Percentiles rank a stretch among this genome's conserved stretches.
These are phyloP conservation scores for Antennarius striatus DNA, from an alignment of 2,113 vertebrate genomes.

Conservation along the genomic window DNA sequence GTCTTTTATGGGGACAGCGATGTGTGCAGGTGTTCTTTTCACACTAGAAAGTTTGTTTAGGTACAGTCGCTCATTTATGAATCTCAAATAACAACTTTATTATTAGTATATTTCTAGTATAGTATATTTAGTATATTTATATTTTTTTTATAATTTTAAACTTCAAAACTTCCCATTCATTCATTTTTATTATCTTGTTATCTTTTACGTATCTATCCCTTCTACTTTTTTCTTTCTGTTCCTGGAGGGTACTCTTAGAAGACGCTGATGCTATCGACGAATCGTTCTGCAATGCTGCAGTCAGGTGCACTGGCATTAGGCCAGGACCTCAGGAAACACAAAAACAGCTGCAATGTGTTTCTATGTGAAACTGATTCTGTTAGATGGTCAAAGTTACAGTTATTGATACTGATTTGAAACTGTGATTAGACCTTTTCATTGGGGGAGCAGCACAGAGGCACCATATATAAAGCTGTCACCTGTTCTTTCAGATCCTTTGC, in stretches of 20 bases:
- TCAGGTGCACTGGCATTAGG: constrained; percentile 46
- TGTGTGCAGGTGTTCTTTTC: constrained; percentile 54
- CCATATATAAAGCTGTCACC: not conserved
- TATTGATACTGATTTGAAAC: constrained; percentile 4
- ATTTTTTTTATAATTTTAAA: too few relatives aligned
- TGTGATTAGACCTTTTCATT: constrained; percentile 6
- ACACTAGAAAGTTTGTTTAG: constrained; percentile 27
- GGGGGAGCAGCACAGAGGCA: not conserved
- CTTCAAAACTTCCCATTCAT: too few relatives aligned
- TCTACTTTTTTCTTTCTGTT: not conserved
- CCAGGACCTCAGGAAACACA: constrained; percentile 13
- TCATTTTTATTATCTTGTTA: too few relatives aligned
- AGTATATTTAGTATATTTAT: too few relatives aligned
- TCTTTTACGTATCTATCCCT: too few relatives aligned
- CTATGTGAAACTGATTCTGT: not conserved
- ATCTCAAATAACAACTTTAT: constrained; percentile 4
- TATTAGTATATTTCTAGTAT: not conserved
- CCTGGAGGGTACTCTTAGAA: not conserved
- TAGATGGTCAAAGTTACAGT: not conserved
- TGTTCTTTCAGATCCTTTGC: not conserved
- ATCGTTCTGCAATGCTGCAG: constrained; percentile 10
- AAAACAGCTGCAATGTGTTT: constrained; percentile 10
- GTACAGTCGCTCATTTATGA: constrained; percentile 11
- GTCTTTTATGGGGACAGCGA: constrained; percentile 9
- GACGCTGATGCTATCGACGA: not conserved